Evolutionary conservation across 2,888 invertebrate genomes (phyloP), one percentile per base, ranked within the genome.

Genomic region (Epinotia demarniana): DNA sequence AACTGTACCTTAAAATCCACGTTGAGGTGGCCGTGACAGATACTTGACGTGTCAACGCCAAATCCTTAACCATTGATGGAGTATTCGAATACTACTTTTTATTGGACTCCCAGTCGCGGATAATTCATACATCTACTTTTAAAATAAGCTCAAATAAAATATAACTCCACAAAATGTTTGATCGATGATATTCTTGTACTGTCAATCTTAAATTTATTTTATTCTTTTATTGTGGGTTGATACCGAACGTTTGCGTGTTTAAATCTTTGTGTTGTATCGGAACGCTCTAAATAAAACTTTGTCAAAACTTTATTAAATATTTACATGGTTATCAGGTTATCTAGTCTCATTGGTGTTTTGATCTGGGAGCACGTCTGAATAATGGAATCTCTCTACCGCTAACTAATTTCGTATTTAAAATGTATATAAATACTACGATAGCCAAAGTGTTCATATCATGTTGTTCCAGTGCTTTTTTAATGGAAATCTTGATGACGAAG

Each of bases 401-500:
- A 49, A 46, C 23, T 55, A 49, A 12, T 53, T 19, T 19, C 39
- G 5, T 39, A 33, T 49, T 16, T 12, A 85, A 80, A 80, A 92
- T 92, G 92, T 79, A 81, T 73, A 77, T 86, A 16, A 84, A 81
- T 46, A 83, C 80, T 78, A 83, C 86, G n/a, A 81, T 86, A 53
- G 39, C 79, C 0, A 88, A 92, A 79, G 90, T 93, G 77, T 91
- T 93, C 77, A 19, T 86, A 55, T 87, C 92, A 73, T 94, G 94
- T 80, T 92, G 93, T 80, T 80, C 85, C 3, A 92, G 90, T 80
- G 85, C 92, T 64, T 92, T 91, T 82, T 79, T 92, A 6, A 93
- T 94, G 93, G 94, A 94, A 90, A 86, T 93, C 77, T 80, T 93
- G 73, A 92, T 94, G 92, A 82, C 88, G 60, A 87, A 80, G 71